Base-by-base conservation (phyloP, 2,113 vertebrate species). In the Elanus axillaris region DNA sequence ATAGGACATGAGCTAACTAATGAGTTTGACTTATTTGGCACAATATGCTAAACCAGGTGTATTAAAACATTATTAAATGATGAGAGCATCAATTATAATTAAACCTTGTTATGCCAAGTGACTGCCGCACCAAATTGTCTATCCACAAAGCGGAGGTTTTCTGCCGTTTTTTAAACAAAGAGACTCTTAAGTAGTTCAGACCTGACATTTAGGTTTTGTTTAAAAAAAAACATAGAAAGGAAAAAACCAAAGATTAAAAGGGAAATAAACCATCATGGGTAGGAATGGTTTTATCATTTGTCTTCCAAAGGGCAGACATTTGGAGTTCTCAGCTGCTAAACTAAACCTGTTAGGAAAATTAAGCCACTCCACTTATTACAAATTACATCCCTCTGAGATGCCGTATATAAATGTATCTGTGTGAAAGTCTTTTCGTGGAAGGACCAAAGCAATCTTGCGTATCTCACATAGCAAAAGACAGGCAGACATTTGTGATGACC, bases 1-100 rank as follows among this genome's bases (percentile, higher is more conserved):
- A 93, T 58, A 94, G 77, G 80, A 82, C 81, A 86, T 73, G 91
- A 96, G 89, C 77, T 93, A 86, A 95, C 74, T 72, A 87, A 93
- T 67, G 74, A 78, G 80, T 85, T 96, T 92, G 74, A 87, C 53
- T 93, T 92, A 66, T 86, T 91, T 92, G 62, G 92, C 88, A 85
- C 71, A 92, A 78, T 81, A 56, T 0, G 3, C 88, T 80, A 69
- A 94, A 73, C n/a, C 36, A 58, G 81, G 38, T 53, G 79, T 90
- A 81, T 90, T 91, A 91, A 96, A 92, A 88, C 87, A 68, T 69
- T 83, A 89, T 62, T 94, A 88, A 95, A 93, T 0, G 11, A 81
- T 90, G 90, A 97, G 26, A 76, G 27, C 83, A 94, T 85, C 68
- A 79, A 88, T 94, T 93, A 80, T 68, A 83, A 92, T 81, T 80